Evolutionary conservation across 2,113 vertebrate genomes (phyloP).

Genomic region (Hiodon tergisus): DNA sequence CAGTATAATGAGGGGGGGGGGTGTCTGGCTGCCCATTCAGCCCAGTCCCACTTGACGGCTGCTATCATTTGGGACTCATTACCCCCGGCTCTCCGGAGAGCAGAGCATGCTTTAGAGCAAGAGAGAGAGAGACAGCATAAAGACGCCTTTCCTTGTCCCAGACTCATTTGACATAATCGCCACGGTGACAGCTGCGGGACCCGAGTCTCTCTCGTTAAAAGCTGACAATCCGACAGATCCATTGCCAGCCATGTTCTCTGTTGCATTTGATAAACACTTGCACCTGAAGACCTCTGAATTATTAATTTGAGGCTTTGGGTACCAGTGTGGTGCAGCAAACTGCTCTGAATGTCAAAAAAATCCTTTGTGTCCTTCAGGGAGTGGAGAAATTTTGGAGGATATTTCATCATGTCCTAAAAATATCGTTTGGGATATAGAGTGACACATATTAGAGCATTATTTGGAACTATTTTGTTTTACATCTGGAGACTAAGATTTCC

Average conservation of each 20-base stretch:
- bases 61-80: constrained; percentile 4
- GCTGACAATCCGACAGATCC: not conserved
- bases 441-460: no score
- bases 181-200: not conserved
- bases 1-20: no score
- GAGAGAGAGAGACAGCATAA: not conserved
- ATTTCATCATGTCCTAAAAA: no score
- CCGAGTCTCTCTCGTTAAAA: not conserved
- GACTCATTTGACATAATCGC: not conserved
- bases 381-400: no score
- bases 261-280: not conserved
- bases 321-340: not conserved
- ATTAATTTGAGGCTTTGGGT: not conserved
- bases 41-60: not conserved
- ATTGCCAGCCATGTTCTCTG: not conserved
- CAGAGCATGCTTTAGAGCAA: constrained; percentile 4
- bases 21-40: not conserved
- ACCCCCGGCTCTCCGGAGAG: not conserved
- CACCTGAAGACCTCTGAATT: not conserved
- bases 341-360: no score
- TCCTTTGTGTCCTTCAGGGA: no score
- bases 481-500: no score
- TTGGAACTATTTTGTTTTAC: no score
- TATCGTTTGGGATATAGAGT: no score
- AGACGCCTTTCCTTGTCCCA: not conserved